Base-by-base conservation (phyloP, 2,888 invertebrate species). In the Limnephilus lunatus region DNA sequence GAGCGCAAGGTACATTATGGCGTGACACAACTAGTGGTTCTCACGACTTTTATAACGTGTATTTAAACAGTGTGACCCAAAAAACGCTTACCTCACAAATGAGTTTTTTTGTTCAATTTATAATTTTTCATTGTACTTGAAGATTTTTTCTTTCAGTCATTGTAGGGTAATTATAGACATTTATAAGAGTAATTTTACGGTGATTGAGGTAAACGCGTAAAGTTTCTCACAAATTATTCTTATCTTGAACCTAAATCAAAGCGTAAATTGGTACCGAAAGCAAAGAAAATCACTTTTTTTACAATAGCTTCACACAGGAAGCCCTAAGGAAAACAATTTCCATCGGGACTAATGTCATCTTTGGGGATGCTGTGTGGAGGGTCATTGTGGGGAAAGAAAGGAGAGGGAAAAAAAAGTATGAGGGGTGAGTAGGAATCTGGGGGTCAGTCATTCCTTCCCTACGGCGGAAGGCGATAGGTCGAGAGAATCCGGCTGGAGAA, bases 11-110 rank as follows among this genome's bases (percentile, higher is more conserved):
- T 53, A 48, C 85, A 87, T 90, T 92, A 87, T 93, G 83, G 90
- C 90, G 53, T 91, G 87, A 87, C 88, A 91, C 44, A 87, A 86
- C n/a, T 25, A 14, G 85, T 12, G 31, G 53, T 93, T 93, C 93
- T 92, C 93, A 93, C 91, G 86, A 68, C 89, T 85, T 92, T 91
- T 92, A 90, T 90, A 93, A 90, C 93, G 32, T 81, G 85, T 93
- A 90, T 90, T 86, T 88, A 92, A 92, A 93, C 91, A 44, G 80
- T 30, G 88, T 91, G 92, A 85, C 92, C 90, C 91, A 90, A 92
- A 68, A 87, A 53, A 89, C 14, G 19, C 86, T 88, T 88, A 88
- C 88, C 35, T n/a, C 68, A 88, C 44, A 44, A 44, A 48, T 39
- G 12, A n/a, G 3, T 39, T 86, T 44, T 87, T 85, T 85, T 85